phyloP scores from a whole-genome alignment of 2,113 vertebrate genomes.

The Notarius lentiginosus region DNA sequence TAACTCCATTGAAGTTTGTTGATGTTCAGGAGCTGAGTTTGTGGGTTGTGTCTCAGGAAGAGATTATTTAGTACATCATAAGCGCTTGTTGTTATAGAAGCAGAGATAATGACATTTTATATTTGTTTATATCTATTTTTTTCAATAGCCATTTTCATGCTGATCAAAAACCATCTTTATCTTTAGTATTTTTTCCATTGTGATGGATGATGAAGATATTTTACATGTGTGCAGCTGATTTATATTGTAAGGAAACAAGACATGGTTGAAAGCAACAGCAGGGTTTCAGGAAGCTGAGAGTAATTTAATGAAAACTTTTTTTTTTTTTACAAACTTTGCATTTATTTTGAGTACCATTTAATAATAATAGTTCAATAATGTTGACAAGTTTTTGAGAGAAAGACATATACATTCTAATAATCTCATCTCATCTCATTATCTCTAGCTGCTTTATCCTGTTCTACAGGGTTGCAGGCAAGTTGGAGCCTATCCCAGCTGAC shows the following conservation, averaged over 20 bases:
- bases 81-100: not conserved
- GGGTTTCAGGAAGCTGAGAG: not conserved
- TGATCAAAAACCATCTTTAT: not conserved
- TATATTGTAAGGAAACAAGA: not conserved
- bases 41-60: not conserved
- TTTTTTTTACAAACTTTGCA: not conserved
- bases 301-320: not conserved
- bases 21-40: not conserved
- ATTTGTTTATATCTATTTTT: not conserved
- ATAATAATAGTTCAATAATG: not conserved
- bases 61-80: not conserved
- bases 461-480: too few relatives aligned
- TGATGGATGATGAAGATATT: not conserved
- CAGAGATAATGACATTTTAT: not conserved
- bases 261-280: not conserved
- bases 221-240: not conserved
- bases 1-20: not conserved
- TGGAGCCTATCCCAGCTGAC: too few relatives aligned
- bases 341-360: not conserved
- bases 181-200: not conserved
- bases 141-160: not conserved
- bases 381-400: not conserved
- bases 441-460: too few relatives aligned
- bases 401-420: not conserved
- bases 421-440: too few relatives aligned